Percentiles rank a stretch among this genome's conserved stretches.
Conservation (phyloP, 2,113 vertebrate species). For the Eonycteris spelaea region DNA sequence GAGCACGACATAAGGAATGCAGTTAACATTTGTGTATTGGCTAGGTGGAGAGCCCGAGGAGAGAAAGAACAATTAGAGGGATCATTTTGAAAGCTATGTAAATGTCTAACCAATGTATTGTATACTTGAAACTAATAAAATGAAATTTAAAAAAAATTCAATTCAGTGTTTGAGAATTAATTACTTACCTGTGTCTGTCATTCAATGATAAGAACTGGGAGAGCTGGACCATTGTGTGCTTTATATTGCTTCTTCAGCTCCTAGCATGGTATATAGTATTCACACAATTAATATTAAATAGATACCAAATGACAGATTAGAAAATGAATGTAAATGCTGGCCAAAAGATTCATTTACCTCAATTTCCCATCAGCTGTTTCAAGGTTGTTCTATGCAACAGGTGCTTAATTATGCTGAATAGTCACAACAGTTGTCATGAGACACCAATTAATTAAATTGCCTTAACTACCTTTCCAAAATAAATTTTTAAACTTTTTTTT, state of each 20-base stretch:
- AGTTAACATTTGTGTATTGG: too few relatives aligned
- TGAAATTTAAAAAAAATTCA: background rate
- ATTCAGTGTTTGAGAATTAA: background rate
- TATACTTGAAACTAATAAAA: too few relatives aligned
- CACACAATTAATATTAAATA: background rate
- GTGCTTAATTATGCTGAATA: background rate
- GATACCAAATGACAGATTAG: background rate
- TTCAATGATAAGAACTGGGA: background rate
- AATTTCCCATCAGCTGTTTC: background rate
- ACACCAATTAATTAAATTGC: background rate
- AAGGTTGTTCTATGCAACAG: background rate
- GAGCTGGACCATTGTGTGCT: fast-evolving
- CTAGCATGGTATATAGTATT: background rate
- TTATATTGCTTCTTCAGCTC: background rate
- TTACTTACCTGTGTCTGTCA: background rate
- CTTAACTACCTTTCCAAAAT: background rate
- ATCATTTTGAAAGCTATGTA: too few relatives aligned
- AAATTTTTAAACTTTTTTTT: too few relatives aligned
- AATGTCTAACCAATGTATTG: too few relatives aligned
- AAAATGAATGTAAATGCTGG: background rate
- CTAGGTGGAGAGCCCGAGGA: too few relatives aligned
- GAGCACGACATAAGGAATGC: too few relatives aligned
- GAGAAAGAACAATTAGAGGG: too few relatives aligned
- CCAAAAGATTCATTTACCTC: background rate
- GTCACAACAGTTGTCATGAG: background rate